Percentiles rank a stretch among this genome's conserved stretches.
phyloP scores from a whole-genome alignment of 2,888 invertebrate species.

The Thyatira batis region DNA sequence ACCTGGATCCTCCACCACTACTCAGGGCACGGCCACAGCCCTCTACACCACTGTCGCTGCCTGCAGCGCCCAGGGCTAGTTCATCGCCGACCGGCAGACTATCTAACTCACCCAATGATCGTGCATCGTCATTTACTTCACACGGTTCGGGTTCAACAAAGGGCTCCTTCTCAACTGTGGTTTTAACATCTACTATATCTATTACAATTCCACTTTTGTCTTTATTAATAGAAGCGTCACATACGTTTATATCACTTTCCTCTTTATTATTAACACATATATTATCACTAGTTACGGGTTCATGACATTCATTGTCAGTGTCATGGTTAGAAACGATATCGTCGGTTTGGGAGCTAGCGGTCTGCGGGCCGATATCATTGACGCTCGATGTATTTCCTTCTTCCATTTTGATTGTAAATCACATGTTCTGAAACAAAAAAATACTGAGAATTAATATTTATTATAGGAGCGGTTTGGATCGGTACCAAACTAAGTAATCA shows the following conservation, averaged over 20 bases:
- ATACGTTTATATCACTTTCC: slow-evolving; percentile 39
- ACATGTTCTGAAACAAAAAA: slow-evolving; percentile 76
- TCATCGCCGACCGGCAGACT: slow-evolving; percentile 74
- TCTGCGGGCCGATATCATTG: slow-evolving; percentile 40
- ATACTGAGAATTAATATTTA: slow-evolving; percentile 19
- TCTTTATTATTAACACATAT: slow-evolving; percentile 35
- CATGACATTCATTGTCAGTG: slow-evolving; percentile 36
- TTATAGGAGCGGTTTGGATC: slow-evolving; percentile 20
- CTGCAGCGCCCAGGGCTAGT: slow-evolving; percentile 80
- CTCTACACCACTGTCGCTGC: slow-evolving; percentile 92
- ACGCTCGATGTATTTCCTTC: slow-evolving; percentile 51
- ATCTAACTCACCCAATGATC: slow-evolving; percentile 69
- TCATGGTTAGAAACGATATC: slow-evolving; percentile 37
- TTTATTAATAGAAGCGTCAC: slow-evolving; percentile 39
- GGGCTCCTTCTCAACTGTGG: slow-evolving; percentile 43
- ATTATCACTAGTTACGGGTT: slow-evolving; percentile 36
- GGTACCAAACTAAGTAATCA: slow-evolving; percentile 40
- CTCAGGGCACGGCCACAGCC: slow-evolving; percentile 87
- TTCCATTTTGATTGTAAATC: slow-evolving; percentile 65
- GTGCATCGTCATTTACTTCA: slow-evolving; percentile 69
- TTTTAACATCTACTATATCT: slow-evolving; percentile 41
- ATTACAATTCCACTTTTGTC: slow-evolving; percentile 54
- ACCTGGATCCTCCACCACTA: slow-evolving; percentile 85
- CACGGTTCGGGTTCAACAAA: slow-evolving; percentile 56
- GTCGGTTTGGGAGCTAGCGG: slow-evolving; percentile 41